These are phyloP conservation scores for Erannis defoliaria DNA, from an alignment of 2,888 invertebrate species.

Conservation along the genomic window DNA sequence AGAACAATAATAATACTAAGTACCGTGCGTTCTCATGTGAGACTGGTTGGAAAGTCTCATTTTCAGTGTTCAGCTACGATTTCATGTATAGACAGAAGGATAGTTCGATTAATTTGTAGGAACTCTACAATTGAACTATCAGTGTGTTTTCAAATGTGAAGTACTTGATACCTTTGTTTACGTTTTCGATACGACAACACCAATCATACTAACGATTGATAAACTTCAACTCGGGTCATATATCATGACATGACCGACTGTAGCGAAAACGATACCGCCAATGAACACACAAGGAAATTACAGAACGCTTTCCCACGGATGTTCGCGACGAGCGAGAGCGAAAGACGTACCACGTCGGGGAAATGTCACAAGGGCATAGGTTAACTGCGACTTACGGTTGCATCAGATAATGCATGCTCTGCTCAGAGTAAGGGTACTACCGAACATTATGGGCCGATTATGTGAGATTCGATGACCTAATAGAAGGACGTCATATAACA, in stretches of 20 bases:
- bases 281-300: slow-evolving; percentile 26
- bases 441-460: slow-evolving; percentile 1
- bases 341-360: slow-evolving; percentile 49
- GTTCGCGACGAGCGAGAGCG: slow-evolving; percentile 48
- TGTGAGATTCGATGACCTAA: neutral
- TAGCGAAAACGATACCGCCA: neutral
- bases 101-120: neutral
- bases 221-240: neutral
- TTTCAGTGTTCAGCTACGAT: neutral
- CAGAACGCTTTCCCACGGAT: slow-evolving; percentile 54
- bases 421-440: slow-evolving; percentile 9
- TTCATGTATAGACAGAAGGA: neutral
- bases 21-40: neutral
- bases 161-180: neutral
- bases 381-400: slow-evolving; percentile 53
- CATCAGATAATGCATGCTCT: slow-evolving; percentile 31
- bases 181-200: neutral
- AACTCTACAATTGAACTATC: neutral
- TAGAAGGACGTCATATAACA: neutral
- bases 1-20: neutral
- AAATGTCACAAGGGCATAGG: slow-evolving; percentile 64
- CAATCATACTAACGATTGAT: neutral
- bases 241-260: neutral
- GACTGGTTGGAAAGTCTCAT: neutral
- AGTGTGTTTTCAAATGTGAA: neutral